Evolutionary conservation across 1,140 invertebrate genomes (phyloP), one percentile per base, ranked within the genome.

Genomic region (Drosophila bifasciata): DNA sequence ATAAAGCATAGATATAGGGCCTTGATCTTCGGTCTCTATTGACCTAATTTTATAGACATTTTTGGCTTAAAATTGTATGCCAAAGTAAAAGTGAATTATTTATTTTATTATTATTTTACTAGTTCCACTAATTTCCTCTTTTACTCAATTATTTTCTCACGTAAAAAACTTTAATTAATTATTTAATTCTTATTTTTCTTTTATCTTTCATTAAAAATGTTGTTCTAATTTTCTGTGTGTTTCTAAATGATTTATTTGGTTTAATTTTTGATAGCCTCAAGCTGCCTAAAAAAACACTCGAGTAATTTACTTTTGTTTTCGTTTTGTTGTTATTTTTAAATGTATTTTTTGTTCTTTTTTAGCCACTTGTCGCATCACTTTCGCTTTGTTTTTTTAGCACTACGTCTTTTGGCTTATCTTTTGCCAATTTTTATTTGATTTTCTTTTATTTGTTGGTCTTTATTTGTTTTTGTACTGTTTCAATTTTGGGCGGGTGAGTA

Each of bases 401-500:
- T 53, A 55, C 36, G 48, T 55, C 15, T 55, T 68, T 13, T 11
- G 16, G 49, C 62, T 68, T 64, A 68, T 68, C 62, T 28, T 32
- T 67, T 53, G 43, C 62, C 64, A 68, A 48, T 40, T 68, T 61
- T 19, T 36, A 9, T 67, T 55, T 67, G 25, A 9, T 64, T 53
- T 67, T 66, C 11, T 28, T 3, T n/a, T 13, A 13, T 43, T 40
- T 32, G 21, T n/a, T 17, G 11, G 0, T 0, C 13, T 36, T 5
- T 13, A 0, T 13, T 11, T 50, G 61, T 21, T 64, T 39, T 62
- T 62, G 57, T 44, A 44, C 13, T 21, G 21, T 19, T 67, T 25
- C 32, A 67, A 67, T 39, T 55, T 45, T 13, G 11, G 11, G 48
- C 7, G 16, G 28, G 53, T 68, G 64, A 68, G 61, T 50, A 53